A percentile compares a stretch with the other conserved stretches of the same genome.
These are phyloP conservation scores for Shargacucullia verbasci DNA, from an alignment of 2,888 invertebrate genomes.

Conservation along the genomic window DNA sequence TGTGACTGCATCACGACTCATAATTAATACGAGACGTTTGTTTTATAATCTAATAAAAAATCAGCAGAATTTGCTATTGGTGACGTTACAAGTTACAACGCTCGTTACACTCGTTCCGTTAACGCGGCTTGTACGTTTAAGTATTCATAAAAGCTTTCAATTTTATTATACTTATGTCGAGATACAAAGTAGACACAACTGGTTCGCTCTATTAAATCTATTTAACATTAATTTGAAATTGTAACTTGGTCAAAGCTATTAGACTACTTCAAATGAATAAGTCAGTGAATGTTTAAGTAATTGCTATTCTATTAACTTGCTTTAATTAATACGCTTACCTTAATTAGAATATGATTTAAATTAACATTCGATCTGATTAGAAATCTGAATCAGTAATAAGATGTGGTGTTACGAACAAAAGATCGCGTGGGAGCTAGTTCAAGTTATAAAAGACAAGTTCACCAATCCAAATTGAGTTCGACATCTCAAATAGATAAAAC, in stretches of 20 bases:
- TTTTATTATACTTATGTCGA: constrained; percentile 61
- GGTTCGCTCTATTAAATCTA: constrained; percentile 55
- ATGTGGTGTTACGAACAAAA: constrained; percentile 61
- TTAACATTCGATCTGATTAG: constrained; percentile 59
- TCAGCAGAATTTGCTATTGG: constrained; percentile 77
- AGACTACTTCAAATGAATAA: constrained; percentile 71
- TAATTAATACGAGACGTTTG: constrained; percentile 89
- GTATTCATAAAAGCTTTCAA: constrained; percentile 76
- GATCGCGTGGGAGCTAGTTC: constrained; percentile 54
- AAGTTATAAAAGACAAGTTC: constrained; percentile 74
- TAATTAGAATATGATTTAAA: constrained; percentile 61
- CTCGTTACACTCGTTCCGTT: constrained; percentile 68
- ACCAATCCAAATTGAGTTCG: constrained; percentile 83
- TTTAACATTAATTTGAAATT: constrained; percentile 67
- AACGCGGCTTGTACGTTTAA: constrained; percentile 72
- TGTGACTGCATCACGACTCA: constrained; percentile 81
- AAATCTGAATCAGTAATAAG: constrained; percentile 54
- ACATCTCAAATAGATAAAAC: constrained; percentile 87
- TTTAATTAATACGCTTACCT: constrained; percentile 68
- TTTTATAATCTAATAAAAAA: constrained; percentile 87
- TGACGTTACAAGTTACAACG: constrained; percentile 76
- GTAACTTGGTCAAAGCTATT: constrained; percentile 69
- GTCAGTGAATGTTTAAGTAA: constrained; percentile 71
- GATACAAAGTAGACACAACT: constrained; percentile 63
- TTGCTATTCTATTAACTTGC: constrained; percentile 67